Evolutionary conservation across 2,888 invertebrate species (phyloP).

Genomic region (Pyrocoelia pectoralis): DNA sequence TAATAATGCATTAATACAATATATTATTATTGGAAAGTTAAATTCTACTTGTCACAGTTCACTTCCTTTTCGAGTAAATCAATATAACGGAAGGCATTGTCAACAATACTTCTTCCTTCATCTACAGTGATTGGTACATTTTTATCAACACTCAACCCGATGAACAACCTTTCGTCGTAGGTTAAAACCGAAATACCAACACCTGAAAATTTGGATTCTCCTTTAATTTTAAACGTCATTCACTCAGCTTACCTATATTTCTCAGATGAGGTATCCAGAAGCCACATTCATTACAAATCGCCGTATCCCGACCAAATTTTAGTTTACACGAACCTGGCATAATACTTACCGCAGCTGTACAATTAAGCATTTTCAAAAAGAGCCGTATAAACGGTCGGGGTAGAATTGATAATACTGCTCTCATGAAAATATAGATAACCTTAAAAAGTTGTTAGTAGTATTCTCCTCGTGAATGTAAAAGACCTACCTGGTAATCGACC

Average conservation of each 20-base stretch:
- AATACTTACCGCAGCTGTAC: background rate
- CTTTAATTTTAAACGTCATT: background rate
- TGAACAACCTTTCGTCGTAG: background rate
- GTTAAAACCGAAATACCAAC: background rate
- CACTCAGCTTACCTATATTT: slow-evolving; percentile 4
- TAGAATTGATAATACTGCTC: background rate
- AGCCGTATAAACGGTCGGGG: background rate
- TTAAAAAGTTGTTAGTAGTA: too few relatives aligned
- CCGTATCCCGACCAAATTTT: background rate
- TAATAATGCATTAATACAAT: too few relatives aligned
- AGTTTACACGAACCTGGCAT: background rate
- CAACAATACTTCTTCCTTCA: background rate
- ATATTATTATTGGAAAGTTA: too few relatives aligned
- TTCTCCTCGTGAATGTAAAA: too few relatives aligned
- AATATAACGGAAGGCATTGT: background rate
- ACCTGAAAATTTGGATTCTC: background rate
- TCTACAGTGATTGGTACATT: background rate
- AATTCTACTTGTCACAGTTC: too few relatives aligned
- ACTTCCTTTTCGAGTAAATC: slow-evolving; percentile 3
- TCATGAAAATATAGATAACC: background rate
- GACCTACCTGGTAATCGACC: background rate
- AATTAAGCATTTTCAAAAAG: background rate
- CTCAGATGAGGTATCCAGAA: slow-evolving; percentile 5
- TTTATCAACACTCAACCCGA: background rate
- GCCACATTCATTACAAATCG: background rate